Evolutionary conservation across 2,113 vertebrate species (phyloP), one percentile per base, ranked within the genome.

Genomic region (Callaeas wilsoni): DNA sequence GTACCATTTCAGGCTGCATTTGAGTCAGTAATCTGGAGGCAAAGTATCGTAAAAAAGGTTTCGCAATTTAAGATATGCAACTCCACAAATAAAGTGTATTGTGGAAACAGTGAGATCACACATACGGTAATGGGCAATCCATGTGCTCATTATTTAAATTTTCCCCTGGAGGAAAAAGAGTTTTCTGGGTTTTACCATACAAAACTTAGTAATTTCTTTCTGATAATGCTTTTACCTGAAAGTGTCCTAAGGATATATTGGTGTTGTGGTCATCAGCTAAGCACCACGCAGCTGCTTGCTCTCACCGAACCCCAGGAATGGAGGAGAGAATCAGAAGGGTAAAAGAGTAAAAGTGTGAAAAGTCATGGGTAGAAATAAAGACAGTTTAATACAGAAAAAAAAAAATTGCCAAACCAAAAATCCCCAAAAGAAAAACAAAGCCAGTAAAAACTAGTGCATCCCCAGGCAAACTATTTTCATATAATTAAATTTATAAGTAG

Each of bases 221-320:
- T n/a, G 37, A 23, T 55, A 20, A 16, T 32, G 1, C 7, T 87
- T 71, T 74, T 30, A 35, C 22, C 52, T 10, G 2, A 21, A 62
- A 25, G 1, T 26, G 3, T 15, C 41, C 63, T 71, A 50, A 79
- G 5, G 11, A 23, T 52, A 22, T 26, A 8, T 12, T 47, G 23
- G 7, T 55, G 16, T 3, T 89, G 26, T 25, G 2, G 7, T 35
- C n/a, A 80, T 20, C 12, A 44, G 14, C 29, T 71, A 57, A 67
- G 6, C 10, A 71, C 15, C 8, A n/a, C 7, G 35, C 1, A 33
- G 13, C 5, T 62, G 7, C 30, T 65, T 70, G 5, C 5, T 84
- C 12, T 21, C 3, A 12, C 9, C 5, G 6, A 56, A 6, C 6
- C 2, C 13, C 16, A 21, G 29, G 25, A 14, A 62, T 13, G 2